phyloP scores from a whole-genome alignment of 2,113 vertebrate genomes.

The Otocyon megalotis region DNA sequence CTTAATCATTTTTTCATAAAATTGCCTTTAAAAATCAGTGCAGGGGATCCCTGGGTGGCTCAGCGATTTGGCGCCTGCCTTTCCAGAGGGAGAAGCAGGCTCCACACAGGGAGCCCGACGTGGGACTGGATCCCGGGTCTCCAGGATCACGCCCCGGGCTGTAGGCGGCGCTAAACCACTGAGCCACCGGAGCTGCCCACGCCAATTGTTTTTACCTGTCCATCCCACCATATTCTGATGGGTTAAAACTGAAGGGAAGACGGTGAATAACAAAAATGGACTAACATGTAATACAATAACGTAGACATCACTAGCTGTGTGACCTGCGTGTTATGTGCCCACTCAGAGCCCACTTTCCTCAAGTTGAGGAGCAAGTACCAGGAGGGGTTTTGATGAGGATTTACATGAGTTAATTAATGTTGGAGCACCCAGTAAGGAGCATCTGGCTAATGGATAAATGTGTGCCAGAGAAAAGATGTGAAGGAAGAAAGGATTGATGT shows the following conservation, averaged over 20 bases:
- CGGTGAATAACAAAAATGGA: background rate
- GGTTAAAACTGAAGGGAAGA: background rate
- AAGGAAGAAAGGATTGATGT: background rate
- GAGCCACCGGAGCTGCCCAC: too few species aligned
- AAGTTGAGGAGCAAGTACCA: background rate
- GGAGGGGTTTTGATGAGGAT: background rate
- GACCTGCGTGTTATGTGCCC: background rate
- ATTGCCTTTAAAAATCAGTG: conserved; percentile 41
- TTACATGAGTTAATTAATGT: background rate
- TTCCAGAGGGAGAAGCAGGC: too few species aligned
- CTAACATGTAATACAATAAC: background rate
- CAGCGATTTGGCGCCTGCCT: too few species aligned
- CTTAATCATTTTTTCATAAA: conserved; percentile 37
- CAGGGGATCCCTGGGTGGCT: background rate
- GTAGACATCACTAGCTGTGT: background rate
- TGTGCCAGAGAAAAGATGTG: background rate
- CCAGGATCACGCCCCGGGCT: too few species aligned
- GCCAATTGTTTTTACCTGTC: background rate
- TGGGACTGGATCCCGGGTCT: too few species aligned
- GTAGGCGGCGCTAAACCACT: too few species aligned
- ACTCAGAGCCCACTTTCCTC: background rate
- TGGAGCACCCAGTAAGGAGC: background rate
- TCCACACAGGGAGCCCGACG: too few species aligned
- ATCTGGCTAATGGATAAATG: background rate
- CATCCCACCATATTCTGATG: background rate